Evolutionary conservation across 1,140 invertebrate genomes (phyloP), one percentile per base, ranked within the genome.

Genomic region (Pristionchus pacificus): DNA sequence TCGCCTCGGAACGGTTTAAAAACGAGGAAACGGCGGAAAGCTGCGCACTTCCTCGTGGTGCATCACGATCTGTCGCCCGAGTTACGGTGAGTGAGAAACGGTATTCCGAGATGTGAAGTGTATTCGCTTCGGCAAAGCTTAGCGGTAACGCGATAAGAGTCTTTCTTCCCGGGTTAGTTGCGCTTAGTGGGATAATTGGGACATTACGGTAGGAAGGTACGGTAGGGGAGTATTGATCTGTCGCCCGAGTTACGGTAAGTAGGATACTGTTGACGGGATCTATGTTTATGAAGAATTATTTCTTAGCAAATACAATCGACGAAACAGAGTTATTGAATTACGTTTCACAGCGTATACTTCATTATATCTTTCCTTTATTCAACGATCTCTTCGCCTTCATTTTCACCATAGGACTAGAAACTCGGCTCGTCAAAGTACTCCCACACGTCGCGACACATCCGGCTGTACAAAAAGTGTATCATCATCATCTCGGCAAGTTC

Each of bases 1-100:
- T 85, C 87, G 77, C 88, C 90, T 70, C 86, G 90, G 28, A 88
- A 88, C 74, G 89, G 74, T 0, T 38, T 19, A 10, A 72, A 68
- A 29, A 59, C 74, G 27, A 67, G 65, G 33, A 72, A 74, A 29
- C 24, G 66, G 27, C 74, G 71, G 25, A 75, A 75, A 75, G 65
- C 71, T 2, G 63, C 59, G n/a, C 71, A 73, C 49, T 73, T 73
- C 32, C 60, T 73, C 13, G 71, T 73, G 24, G 71, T 69, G 1
- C 71, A 73, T 68, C 60, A 73, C 59, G 71, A 73, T 49, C 38
- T 49, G 38, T 49, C 38, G 6, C 38, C 38, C 19, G 38, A 49
- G 38, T 10, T 10, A 19, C 6, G 19, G 38, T 49, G 6, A 6
- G 38, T 49, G 6, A 10, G 6, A 6, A 49, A 10, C 19, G 38